Conservation (phyloP, 2,888 invertebrate species). For the Acanthopleura granulata region DNA sequence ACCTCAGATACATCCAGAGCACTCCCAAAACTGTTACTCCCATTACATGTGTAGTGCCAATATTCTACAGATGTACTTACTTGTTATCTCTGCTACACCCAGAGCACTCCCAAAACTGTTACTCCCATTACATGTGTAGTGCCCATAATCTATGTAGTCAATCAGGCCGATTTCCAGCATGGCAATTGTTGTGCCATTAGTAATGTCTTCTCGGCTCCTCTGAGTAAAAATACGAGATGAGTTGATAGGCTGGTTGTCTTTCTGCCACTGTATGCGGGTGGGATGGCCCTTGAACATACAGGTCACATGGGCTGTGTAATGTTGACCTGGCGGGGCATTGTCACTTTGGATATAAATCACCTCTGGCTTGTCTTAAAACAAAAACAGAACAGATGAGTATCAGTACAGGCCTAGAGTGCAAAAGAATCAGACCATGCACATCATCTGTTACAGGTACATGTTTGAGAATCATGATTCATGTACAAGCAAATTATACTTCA, state of each 20-base stretch:
- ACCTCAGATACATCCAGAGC: background rate
- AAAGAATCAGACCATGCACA: too few relatives aligned
- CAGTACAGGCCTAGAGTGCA: too few relatives aligned
- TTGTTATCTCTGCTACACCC: background rate
- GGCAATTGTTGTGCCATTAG: constrained; percentile 12
- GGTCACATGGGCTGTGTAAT: background rate
- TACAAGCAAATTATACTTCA: too few relatives aligned
- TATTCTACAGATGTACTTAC: background rate
- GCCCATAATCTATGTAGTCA: background rate
- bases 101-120: background rate
- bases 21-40: background rate
- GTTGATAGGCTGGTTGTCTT: constrained; percentile 3
- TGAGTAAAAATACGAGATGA: background rate
- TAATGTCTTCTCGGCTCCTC: background rate
- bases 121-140: constrained; percentile 1
- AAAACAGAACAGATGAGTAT: too few relatives aligned
- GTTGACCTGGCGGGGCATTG: background rate
- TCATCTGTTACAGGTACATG: too few relatives aligned
- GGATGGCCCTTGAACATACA: constrained; percentile 9
- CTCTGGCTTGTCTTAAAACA: constrained; percentile 8
- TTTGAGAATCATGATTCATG: too few relatives aligned
- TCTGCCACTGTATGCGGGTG: background rate
- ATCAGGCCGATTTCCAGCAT: background rate
- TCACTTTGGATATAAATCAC: constrained; percentile 1
- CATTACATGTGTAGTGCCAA: background rate